phyloP scores from a whole-genome alignment of 2,888 invertebrate species.

The Agriotes lineatus region DNA sequence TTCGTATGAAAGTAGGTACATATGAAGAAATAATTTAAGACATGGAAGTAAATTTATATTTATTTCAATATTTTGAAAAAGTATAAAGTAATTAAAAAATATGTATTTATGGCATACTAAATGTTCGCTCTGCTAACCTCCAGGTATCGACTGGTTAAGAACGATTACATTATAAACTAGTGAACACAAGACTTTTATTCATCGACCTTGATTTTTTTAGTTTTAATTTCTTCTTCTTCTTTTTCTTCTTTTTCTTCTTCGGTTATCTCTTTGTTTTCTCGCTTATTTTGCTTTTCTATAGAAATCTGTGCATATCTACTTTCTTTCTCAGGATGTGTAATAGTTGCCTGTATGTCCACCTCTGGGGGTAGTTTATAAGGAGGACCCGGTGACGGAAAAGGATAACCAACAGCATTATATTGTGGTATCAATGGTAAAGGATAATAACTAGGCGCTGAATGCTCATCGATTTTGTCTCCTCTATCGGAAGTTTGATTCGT shows the following conservation, averaged over 20 bases:
- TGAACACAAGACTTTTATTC: no score
- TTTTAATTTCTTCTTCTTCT: neutral
- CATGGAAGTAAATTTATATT: no score
- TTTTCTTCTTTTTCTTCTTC: neutral
- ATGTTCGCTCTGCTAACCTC: no score
- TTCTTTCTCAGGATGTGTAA: constrained; percentile 28
- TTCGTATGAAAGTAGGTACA: no score
- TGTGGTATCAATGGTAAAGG: constrained; percentile 19
- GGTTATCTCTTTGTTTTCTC: neutral
- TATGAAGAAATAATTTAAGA: no score
- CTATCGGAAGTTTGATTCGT: neutral
- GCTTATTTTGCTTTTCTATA: constrained; percentile 16
- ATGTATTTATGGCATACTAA: no score
- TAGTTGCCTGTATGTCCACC: constrained; percentile 35
- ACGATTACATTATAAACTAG: no score
- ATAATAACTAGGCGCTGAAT: constrained; percentile 11
- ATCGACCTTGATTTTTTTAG: no score
- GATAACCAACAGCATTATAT: constrained; percentile 13
- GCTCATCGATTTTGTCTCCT: constrained; percentile 3
- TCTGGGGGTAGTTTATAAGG: constrained; percentile 31
- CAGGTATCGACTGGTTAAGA: no score
- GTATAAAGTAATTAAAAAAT: no score
- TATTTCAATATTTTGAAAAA: no score
- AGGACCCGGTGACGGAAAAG: constrained; percentile 10
- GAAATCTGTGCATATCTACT: constrained; percentile 33